Evolutionary conservation across 2,797 vertebrate species (phyloP).

Genomic region (Hippocampus kuda): DNA sequence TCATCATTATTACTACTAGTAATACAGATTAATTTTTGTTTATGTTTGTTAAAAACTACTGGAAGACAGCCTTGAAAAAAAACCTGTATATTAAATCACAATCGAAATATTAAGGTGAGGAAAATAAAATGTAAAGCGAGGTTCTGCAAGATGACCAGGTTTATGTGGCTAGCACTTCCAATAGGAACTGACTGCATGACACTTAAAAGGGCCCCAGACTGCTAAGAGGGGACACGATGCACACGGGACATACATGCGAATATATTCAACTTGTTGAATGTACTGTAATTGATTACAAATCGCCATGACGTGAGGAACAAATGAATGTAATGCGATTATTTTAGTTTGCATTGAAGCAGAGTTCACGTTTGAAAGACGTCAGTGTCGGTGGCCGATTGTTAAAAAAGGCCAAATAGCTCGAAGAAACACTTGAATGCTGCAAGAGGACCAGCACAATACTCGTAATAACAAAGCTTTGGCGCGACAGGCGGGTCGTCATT

Average conservation of each 20-base stretch:
- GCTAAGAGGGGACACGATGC: too few species aligned
- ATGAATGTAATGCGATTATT: not conserved
- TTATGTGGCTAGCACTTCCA: not conserved
- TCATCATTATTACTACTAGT: too few species aligned
- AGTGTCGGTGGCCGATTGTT: not conserved
- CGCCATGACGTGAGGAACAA: not conserved
- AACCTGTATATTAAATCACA: not conserved
- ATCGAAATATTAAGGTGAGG: too few species aligned
- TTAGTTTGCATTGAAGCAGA: not conserved
- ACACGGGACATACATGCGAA: not conserved
- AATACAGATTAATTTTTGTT: too few species aligned
- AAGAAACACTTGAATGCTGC: constrained; percentile 27
- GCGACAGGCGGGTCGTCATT: constrained; percentile 60
- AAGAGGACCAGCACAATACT: constrained; percentile 44
- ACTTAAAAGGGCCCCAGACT: not conserved
- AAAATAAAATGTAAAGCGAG: not conserved
- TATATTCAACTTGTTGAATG: too few species aligned
- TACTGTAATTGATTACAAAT: not conserved
- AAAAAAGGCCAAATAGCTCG: not conserved
- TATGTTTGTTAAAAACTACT: too few species aligned
- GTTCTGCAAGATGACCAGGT: not conserved
- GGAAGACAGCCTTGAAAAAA: not conserved
- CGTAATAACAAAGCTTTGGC: constrained; percentile 63
- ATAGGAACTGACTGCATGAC: not conserved
- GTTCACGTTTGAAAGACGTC: not conserved